A percentile compares a stretch with the other conserved stretches of the same genome.
These are phyloP conservation scores for Paratrypauchen microcephalus DNA, from an alignment of 2,797 vertebrate species.

Conservation along the genomic window DNA sequence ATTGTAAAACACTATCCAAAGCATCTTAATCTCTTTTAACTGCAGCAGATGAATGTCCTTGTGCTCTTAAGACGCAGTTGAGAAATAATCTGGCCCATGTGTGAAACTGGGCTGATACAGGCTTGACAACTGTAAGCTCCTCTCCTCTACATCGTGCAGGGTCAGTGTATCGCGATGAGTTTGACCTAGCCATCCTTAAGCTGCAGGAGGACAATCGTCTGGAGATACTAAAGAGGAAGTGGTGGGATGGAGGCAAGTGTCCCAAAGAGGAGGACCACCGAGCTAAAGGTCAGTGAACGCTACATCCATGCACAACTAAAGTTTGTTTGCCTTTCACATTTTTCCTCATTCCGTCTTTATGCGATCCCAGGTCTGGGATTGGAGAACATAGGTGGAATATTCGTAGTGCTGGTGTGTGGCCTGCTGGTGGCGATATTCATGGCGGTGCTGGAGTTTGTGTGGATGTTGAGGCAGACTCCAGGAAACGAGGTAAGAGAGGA, in stretches of 20 bases:
- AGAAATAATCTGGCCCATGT: slow-evolving; percentile 7
- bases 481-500: slow-evolving; percentile 91
- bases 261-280: slow-evolving; percentile 97
- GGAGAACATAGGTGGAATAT: slow-evolving; percentile 99
- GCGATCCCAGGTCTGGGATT: slow-evolving; percentile 88
- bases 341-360: neutral
- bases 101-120: slow-evolving; percentile 5
- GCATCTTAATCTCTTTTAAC: slow-evolving; percentile 22
- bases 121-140: slow-evolving; percentile 1
- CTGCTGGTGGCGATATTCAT: slow-evolving; percentile 98
- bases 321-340: slow-evolving; percentile 13
- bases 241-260: slow-evolving; percentile 99
- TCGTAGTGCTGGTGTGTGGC: slow-evolving; percentile 98
- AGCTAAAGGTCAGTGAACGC: slow-evolving; percentile 88
- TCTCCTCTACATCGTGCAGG: slow-evolving; percentile 68
- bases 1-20: slow-evolving; percentile 12
- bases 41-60: slow-evolving; percentile 9
- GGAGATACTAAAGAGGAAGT: slow-evolving; percentile 96
- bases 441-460: slow-evolving; percentile 98
- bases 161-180: slow-evolving; percentile 91
- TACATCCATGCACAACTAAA: slow-evolving; percentile 1
- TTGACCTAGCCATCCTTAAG: slow-evolving; percentile 96
- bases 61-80: neutral
- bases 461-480: slow-evolving; percentile 92
- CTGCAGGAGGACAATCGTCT: slow-evolving; percentile 97